A percentile compares a stretch with the other conserved stretches of the same genome.
These are phyloP conservation scores for Scopus umbretta DNA, from an alignment of 2,113 vertebrate species.

Conservation along the genomic window DNA sequence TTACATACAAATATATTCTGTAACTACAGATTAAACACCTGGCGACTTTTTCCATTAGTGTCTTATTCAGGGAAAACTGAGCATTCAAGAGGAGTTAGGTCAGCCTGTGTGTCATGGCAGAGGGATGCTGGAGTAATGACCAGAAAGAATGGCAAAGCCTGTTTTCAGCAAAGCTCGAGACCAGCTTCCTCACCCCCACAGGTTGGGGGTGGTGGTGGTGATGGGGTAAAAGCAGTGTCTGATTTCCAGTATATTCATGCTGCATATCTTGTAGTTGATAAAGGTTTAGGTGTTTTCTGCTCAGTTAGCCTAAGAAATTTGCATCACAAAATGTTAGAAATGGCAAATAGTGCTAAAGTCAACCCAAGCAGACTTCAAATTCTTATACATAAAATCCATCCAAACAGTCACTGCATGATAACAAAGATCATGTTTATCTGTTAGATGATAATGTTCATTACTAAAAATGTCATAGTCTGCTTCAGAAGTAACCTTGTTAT, in stretches of 20 bases:
- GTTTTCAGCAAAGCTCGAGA: not conserved
- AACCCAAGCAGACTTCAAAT: not conserved
- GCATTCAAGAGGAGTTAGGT: not conserved
- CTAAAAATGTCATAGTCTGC: not conserved
- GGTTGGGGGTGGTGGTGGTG: fast-evolving
- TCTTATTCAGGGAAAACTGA: not conserved
- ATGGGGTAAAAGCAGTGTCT: not conserved
- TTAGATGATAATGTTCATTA: not conserved
- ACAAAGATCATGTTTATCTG: not conserved
- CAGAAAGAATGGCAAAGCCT: not conserved
- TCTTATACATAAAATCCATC: not conserved
- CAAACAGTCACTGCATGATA: not conserved
- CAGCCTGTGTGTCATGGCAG: not conserved
- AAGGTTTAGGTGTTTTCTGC: not conserved
- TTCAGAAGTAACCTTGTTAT: not conserved
- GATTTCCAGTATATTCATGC: not conserved
- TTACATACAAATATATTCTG: not conserved
- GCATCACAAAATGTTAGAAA: not conserved
- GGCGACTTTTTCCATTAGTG: not conserved
- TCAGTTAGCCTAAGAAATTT: not conserved
- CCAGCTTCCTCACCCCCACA: not conserved
- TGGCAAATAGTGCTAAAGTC: not conserved
- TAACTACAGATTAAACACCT: not conserved
- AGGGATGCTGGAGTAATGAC: not conserved
- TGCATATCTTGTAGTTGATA: not conserved